Percentiles rank a stretch among this genome's conserved stretches.
Evolutionary conservation across 2,113 vertebrate species (phyloP).

Genomic region (Alectura lathami): DNA sequence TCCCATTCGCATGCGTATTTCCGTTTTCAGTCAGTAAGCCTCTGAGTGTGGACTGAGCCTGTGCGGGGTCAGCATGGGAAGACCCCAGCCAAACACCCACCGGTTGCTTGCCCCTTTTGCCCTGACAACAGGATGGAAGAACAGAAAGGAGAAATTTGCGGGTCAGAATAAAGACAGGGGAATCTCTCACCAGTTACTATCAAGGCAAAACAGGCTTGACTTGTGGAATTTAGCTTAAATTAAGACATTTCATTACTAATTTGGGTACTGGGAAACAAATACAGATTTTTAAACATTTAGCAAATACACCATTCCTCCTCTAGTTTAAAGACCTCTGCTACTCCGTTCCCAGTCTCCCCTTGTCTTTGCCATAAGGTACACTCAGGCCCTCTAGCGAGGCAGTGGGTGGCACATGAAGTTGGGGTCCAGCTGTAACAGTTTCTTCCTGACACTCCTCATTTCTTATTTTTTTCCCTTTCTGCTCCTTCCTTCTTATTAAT

Average conservation of each 20-base stretch:
- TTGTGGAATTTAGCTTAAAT: background rate
- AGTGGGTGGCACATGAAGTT: accelerated
- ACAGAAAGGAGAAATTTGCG: background rate
- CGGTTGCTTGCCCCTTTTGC: too few species aligned
- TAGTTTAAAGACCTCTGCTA: background rate
- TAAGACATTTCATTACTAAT: background rate
- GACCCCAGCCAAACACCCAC: too few species aligned
- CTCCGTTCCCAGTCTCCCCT: background rate
- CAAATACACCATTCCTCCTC: background rate
- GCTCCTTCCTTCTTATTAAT: background rate
- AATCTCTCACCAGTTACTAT: background rate
- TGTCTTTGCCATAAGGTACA: background rate
- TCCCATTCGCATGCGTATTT: background rate
- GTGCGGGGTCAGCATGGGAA: background rate
- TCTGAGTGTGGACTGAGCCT: background rate
- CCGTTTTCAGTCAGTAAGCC: background rate
- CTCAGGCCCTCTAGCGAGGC: background rate
- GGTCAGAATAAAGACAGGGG: background rate
- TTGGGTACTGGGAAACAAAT: background rate
- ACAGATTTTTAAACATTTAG: background rate
- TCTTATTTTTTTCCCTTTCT: background rate
- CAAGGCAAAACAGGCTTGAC: background rate
- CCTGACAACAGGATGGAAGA: background rate
- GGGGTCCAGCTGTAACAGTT: background rate
- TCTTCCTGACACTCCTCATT: background rate